A percentile compares a stretch with the other conserved stretches of the same genome.
Conservation (phyloP, 2,797 vertebrate species). For the Takifugu ocellatus region DNA sequence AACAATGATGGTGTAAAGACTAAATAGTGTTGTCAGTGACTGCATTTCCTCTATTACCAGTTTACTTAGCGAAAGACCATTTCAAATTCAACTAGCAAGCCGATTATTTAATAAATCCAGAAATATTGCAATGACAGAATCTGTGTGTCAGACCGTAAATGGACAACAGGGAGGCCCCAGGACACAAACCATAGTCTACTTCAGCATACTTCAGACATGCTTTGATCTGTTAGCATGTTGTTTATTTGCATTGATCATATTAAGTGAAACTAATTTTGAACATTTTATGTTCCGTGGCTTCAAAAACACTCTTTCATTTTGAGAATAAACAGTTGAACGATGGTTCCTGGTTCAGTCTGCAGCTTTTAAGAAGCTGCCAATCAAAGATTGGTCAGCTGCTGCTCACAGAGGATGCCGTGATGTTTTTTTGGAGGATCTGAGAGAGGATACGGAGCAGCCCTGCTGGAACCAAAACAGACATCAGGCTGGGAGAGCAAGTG, state of each 20-base stretch:
- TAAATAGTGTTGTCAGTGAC: constrained; percentile 14
- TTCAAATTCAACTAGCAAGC: constrained; percentile 59
- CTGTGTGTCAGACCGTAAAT: constrained; percentile 6
- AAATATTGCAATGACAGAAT: constrained; percentile 43
- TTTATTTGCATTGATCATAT: constrained; percentile 32
- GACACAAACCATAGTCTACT: neutral
- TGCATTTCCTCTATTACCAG: constrained; percentile 39
- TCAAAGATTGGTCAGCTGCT: too few relatives aligned
- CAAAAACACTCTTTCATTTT: too few relatives aligned
- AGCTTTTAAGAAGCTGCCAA: too few relatives aligned
- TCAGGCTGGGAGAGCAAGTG: too few relatives aligned
- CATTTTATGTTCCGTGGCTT: constrained; percentile 7
- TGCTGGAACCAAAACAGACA: too few relatives aligned
- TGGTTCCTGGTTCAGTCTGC: too few relatives aligned
- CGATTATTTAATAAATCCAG: constrained; percentile 63
- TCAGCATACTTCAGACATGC: too few relatives aligned
- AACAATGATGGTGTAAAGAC: constrained; percentile 12
- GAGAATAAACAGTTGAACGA: too few relatives aligned
- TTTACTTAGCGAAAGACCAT: constrained; percentile 44
- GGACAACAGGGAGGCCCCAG: neutral
- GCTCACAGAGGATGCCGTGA: too few relatives aligned
- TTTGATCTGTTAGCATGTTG: neutral
- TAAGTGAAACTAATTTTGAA: constrained; percentile 25
- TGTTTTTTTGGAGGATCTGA: too few relatives aligned
- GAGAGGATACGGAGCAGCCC: too few relatives aligned